Evolutionary conservation across 64 coral and sea anemone species (phyloP).

Genomic region (Montipora capricornis): DNA sequence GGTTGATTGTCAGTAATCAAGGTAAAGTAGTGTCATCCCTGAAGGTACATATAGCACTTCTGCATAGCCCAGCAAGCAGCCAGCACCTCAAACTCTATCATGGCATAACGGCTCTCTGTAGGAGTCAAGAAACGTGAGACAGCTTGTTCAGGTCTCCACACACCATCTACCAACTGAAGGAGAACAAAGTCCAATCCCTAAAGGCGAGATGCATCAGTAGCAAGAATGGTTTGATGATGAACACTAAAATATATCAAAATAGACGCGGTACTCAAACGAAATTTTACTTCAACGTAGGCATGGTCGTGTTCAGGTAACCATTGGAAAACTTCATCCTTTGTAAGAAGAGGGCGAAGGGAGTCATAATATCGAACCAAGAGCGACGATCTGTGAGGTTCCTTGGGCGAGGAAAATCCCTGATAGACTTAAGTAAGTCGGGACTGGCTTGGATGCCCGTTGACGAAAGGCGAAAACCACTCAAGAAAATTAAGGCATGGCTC

Average conservation of each 20-base stretch:
- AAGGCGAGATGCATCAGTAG: background rate
- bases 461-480: slow-evolving; percentile 1
- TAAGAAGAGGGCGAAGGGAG: background rate
- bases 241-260: background rate
- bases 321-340: background rate
- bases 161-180: too few species aligned
- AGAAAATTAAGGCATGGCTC: too few species aligned
- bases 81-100: background rate
- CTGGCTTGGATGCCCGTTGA: background rate
- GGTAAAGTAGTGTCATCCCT: slow-evolving; percentile 13
- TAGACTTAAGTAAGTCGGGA: background rate
- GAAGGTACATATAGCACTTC: slow-evolving; percentile 19
- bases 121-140: too few species aligned
- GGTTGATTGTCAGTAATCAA: slow-evolving; percentile 25
- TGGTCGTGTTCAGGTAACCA: background rate
- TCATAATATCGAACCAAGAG: slow-evolving; percentile 12
- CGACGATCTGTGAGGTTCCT: slow-evolving; percentile 16
- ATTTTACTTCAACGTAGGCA: too few species aligned
- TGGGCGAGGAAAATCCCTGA: slow-evolving; percentile 8
- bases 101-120: background rate
- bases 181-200: too few species aligned
- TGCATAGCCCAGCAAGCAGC: slow-evolving; percentile 19
- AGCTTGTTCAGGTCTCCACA: too few species aligned
- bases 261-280: too few species aligned
- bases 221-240: background rate